These are phyloP conservation scores for Amphiprion percula DNA, from an alignment of 2,113 vertebrate genomes.

Conservation along the genomic window DNA sequence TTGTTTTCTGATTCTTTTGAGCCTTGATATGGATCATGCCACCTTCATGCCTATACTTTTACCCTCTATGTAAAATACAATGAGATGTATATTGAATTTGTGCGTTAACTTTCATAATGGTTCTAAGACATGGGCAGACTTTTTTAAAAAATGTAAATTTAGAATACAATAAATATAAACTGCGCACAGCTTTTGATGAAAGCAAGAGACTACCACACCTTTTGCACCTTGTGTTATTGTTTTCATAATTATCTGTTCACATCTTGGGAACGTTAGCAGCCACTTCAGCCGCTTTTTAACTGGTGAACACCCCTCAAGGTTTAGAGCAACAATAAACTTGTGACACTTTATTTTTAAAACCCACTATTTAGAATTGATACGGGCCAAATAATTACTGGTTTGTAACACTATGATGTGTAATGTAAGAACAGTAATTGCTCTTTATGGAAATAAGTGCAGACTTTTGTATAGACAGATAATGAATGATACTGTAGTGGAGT, in stretches of 20 bases:
- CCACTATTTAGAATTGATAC: neutral
- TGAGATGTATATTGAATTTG: constrained; percentile 88
- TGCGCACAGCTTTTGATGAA: constrained; percentile 94
- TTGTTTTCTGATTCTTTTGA: constrained; percentile 79
- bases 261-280: neutral
- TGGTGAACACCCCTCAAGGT: no score
- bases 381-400: neutral
- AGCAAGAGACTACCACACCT: constrained; percentile 64
- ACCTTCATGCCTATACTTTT: constrained; percentile 92
- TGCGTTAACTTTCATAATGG: constrained; percentile 89
- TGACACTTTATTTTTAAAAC: neutral
- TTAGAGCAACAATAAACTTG: neutral
- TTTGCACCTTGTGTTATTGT: constrained; percentile 63
- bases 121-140: constrained; percentile 86
- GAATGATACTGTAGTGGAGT: no score
- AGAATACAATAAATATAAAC: constrained; percentile 91
- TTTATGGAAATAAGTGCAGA: no score
- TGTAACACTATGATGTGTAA: neutral
- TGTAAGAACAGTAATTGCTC: no score
- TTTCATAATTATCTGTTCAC: constrained; percentile 6
- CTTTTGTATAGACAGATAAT: no score
- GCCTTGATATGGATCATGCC: constrained; percentile 91
- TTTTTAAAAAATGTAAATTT: constrained; percentile 90
- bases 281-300: neutral
- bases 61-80: constrained; percentile 86